Percentiles rank a stretch among this genome's conserved stretches.
These are phyloP conservation scores for Mythimna loreyi DNA, from an alignment of 2,888 invertebrate genomes.

Conservation along the genomic window DNA sequence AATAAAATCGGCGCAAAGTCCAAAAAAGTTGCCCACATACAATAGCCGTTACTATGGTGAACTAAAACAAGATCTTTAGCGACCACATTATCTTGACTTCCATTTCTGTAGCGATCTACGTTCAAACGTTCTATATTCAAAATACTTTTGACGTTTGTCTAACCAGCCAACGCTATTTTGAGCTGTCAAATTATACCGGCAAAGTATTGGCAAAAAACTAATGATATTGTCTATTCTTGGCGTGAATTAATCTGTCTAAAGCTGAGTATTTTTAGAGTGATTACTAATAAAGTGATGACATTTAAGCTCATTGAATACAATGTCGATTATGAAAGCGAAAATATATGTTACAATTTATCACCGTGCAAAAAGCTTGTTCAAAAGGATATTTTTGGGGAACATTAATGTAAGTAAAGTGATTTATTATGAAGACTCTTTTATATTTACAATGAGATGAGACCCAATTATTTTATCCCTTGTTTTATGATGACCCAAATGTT, in stretches of 20 bases:
- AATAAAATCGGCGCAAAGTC: slow-evolving; percentile 37
- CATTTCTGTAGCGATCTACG: background rate
- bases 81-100: background rate
- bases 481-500: slow-evolving; percentile 35
- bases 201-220: slow-evolving; percentile 15
- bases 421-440: slow-evolving; percentile 29
- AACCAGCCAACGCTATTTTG: background rate
- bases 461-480: slow-evolving; percentile 35
- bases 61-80: slow-evolving; percentile 2
- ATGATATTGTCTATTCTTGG: slow-evolving; percentile 28
- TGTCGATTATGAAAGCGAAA: background rate
- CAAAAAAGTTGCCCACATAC: slow-evolving; percentile 39
- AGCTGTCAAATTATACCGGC: slow-evolving; percentile 20
- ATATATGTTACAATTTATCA: background rate
- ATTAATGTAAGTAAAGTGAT: slow-evolving; percentile 25
- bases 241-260: background rate
- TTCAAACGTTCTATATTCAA: background rate
- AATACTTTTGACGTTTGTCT: slow-evolving; percentile 9
- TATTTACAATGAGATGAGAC: slow-evolving; percentile 18
- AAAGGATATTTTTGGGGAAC: background rate
- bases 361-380: slow-evolving; percentile 1
- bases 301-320: slow-evolving; percentile 1
- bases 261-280: slow-evolving; percentile 7
- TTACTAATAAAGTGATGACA: slow-evolving; percentile 4
- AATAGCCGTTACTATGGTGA: slow-evolving; percentile 30